Percentiles rank a stretch among this genome's conserved stretches.
phyloP scores from a whole-genome alignment of 2,888 invertebrate genomes.

The Cataglyphis altisquamis region DNA sequence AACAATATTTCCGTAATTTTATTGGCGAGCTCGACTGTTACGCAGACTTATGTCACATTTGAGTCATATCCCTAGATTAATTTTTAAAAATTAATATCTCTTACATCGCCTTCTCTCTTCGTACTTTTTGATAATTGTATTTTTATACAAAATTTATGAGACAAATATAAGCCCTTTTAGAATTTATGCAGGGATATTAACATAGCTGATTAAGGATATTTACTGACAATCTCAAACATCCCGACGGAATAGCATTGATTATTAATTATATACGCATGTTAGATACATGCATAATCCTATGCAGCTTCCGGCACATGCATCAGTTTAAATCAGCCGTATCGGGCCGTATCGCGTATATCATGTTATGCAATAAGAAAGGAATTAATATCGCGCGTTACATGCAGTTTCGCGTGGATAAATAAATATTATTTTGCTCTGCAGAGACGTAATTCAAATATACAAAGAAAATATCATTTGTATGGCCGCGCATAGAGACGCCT shows the following conservation, averaged over 20 bases:
- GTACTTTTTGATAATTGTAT: not conserved
- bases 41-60: not conserved
- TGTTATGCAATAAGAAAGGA: conserved; percentile 27
- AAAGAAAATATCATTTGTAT: not conserved
- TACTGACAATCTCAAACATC: conserved; percentile 60
- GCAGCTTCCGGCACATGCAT: conserved; percentile 47
- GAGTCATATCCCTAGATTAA: not conserved
- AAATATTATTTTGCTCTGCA: conserved; percentile 20
- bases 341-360: not conserved
- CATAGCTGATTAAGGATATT: conserved; percentile 49
- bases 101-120: not conserved
- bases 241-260: conserved; percentile 57
- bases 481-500: not conserved
- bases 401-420: conserved; percentile 13
- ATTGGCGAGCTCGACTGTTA: not conserved
- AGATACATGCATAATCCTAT: conserved; percentile 31
- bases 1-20: not conserved
- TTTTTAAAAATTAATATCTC: not conserved
- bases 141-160: conserved; percentile 16
- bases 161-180: conserved; percentile 28
- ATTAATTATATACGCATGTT: conserved; percentile 58
- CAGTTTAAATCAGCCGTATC: conserved; percentile 34
- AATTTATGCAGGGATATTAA: conserved; percentile 25
- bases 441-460: not conserved
- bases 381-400: not conserved